Evolutionary conservation across 2,113 vertebrate species (phyloP), one percentile per base, ranked within the genome.

Genomic region (Centropus bengalensis): DNA sequence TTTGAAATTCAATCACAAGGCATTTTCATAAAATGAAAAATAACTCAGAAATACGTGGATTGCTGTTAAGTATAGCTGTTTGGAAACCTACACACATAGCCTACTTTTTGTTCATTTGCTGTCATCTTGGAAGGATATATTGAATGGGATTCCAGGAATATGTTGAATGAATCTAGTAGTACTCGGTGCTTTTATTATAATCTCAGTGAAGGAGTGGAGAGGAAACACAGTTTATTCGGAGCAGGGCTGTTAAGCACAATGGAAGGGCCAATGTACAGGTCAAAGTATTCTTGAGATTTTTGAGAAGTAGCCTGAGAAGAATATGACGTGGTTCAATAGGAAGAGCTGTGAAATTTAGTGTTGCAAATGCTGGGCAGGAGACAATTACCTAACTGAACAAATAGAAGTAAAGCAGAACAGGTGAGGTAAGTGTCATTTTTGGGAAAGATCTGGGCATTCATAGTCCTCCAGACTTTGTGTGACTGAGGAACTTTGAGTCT

Each of bases 331-430:
- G 77, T 81, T 96, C 77, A 32, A 33, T 71, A 68, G 74, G 33
- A 95, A 40, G 33, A 93, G 75, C 80, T 93, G 91, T 1, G 1
- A 68, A 82, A 55, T 71, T 87, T 78, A 82, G 59, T 82, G 74
- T 75, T 82, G 87, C 52, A 75, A 51, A 59, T 75, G 15, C 62
- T 63, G 63, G n/a, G 47, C 76, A 86, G 42, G 52, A 94, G 66
- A 62, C n/a, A 85, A 51, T 71, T 89, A 67, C 54, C 78, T 93
- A 71, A 58, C 66, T 84, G 74, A 96, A 94, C 60, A 82, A 91
- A 78, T 75, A 63, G 45, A 91, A 79, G 52, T 28, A 70, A 74
- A 92, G 76, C 38, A 51, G 67, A 71, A 84, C 70, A 79, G 81
- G 70, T 89, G 74, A 96, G 60, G 22, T 62, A 33, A 86, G 52